Evolutionary conservation across 1,140 invertebrate genomes (phyloP).

Genomic region (Pararge aegeria): DNA sequence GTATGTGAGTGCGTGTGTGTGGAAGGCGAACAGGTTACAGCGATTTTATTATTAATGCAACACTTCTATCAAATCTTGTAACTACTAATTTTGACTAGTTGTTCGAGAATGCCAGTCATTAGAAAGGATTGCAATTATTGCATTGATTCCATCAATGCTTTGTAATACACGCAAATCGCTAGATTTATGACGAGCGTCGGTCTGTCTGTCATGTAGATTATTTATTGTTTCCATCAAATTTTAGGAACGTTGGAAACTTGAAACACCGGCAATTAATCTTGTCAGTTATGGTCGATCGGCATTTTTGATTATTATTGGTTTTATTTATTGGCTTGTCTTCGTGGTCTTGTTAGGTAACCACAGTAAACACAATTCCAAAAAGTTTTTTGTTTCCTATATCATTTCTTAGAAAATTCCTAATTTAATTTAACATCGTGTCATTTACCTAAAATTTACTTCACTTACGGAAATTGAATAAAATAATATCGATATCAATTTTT

Average conservation of each 20-base stretch:
- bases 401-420: no score
- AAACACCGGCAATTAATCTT: conserved; percentile 10
- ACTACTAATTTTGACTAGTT: not conserved
- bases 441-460: no score
- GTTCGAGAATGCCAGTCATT: not conserved
- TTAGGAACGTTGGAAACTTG: conserved; percentile 2
- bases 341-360: no score
- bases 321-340: not conserved
- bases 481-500: no score
- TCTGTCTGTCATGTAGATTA: conserved; percentile 26
- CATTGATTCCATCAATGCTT: not conserved
- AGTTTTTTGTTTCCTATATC: no score
- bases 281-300: not conserved
- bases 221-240: conserved; percentile 21
- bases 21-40: no score
- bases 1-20: no score
- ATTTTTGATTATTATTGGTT: not conserved
- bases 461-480: no score
- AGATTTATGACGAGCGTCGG: conserved; percentile 22
- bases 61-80: no score
- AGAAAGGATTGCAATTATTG: not conserved
- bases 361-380: no score
- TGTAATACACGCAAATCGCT: conserved; percentile 2
- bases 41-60: no score
- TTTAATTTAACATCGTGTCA: no score